Percentiles rank a stretch among this genome's conserved stretches.
Conservation (phyloP, 2,888 invertebrate species). For the Acanthosepion esculentum region DNA sequence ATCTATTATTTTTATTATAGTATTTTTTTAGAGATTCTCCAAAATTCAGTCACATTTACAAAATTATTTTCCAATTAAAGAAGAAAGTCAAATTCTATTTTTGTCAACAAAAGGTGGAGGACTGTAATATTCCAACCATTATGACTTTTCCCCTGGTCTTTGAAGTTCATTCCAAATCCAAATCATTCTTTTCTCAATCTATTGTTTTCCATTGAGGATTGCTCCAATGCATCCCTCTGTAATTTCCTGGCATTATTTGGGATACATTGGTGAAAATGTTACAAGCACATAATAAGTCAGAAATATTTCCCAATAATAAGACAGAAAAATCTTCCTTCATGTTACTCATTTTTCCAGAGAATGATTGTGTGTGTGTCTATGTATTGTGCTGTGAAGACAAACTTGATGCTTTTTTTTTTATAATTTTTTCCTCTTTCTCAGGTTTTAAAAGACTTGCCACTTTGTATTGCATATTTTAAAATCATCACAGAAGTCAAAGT, state of each 20-base stretch:
- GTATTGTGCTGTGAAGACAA: not conserved
- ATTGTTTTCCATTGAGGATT: not conserved
- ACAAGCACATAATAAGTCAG: not conserved
- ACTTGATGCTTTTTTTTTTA: not conserved
- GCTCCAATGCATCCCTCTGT: not conserved
- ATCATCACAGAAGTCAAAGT: not conserved
- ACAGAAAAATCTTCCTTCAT: not conserved
- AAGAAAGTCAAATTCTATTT: not conserved
- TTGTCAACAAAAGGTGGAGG: not conserved
- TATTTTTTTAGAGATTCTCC: not conserved
- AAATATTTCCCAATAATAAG: not conserved
- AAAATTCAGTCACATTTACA: not conserved
- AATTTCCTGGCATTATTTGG: not conserved
- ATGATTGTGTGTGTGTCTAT: too few species aligned
- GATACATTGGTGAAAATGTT: not conserved
- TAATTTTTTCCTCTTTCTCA: not conserved
- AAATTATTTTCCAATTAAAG: not conserved
- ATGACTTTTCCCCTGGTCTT: not conserved
- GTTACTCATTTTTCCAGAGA: not conserved
- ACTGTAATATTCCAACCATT: too few species aligned
- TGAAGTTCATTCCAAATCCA: not conserved
- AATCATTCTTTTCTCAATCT: not conserved
- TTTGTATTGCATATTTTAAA: not conserved
- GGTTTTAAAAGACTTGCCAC: too few species aligned
- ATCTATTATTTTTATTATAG: not conserved